Percentiles rank a stretch among this genome's conserved stretches.
Evolutionary conservation across 2,797 vertebrate species (phyloP).

Genomic region (Sebastiscus albofasciatus): DNA sequence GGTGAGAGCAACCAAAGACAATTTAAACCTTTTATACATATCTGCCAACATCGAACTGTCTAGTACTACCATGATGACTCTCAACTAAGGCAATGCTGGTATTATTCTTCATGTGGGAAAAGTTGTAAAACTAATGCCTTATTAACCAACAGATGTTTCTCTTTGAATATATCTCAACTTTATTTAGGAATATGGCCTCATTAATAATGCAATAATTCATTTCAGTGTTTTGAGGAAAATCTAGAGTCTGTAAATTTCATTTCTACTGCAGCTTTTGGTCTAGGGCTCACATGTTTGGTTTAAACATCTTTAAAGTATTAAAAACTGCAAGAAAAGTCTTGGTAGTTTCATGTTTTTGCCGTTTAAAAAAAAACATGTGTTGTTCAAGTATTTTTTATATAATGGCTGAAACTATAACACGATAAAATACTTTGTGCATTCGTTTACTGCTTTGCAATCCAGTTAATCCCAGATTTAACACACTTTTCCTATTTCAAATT

Average conservation of each 20-base stretch:
- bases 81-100: neutral
- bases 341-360: neutral
- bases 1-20: slow-evolving; percentile 69
- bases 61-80: no score
- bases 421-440: neutral
- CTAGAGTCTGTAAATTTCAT: neutral
- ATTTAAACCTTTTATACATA: neutral
- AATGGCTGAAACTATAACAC: neutral
- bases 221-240: neutral
- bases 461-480: neutral
- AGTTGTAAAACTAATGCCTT: neutral
- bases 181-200: neutral
- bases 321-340: neutral
- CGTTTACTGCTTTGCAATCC: neutral
- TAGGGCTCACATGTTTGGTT: neutral
- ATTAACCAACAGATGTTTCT: neutral
- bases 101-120: neutral
- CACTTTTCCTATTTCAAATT: neutral
- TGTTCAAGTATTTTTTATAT: neutral
- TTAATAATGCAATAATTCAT: neutral
- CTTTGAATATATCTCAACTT: neutral
- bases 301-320: neutral
- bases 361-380: neutral
- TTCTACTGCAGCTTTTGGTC: neutral
- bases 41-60: neutral